Evolutionary conservation across 2,113 vertebrate genomes (phyloP).

Genomic region (Nibea coibor): DNA sequence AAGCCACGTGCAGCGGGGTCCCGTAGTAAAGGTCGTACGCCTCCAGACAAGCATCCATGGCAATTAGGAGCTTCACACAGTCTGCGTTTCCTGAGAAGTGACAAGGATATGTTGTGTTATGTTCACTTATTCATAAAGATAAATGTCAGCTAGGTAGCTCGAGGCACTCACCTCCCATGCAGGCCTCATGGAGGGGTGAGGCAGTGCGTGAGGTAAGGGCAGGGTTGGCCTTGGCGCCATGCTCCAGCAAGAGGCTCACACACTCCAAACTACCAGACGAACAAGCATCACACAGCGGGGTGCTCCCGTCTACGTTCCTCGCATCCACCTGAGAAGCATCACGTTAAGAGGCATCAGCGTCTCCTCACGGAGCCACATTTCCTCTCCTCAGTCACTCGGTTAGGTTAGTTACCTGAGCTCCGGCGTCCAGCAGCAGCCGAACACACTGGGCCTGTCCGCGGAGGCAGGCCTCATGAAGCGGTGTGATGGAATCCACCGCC

Average conservation of each 20-base stretch:
- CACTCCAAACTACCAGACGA: slow-evolving; percentile 91
- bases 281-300: slow-evolving; percentile 92
- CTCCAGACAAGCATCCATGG: slow-evolving; percentile 88
- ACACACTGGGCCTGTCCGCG: slow-evolving; percentile 75
- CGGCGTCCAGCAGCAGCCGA: slow-evolving; percentile 79
- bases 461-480: slow-evolving; percentile 81
- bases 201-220: slow-evolving; percentile 87
- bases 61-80: slow-evolving; percentile 90
- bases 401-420: slow-evolving; percentile 84
- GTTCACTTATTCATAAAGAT: background rate
- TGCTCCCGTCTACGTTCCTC: slow-evolving; percentile 93
- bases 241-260: slow-evolving; percentile 87
- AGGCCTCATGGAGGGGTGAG: slow-evolving; percentile 93
- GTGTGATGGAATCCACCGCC: slow-evolving; percentile 86
- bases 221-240: slow-evolving; percentile 90
- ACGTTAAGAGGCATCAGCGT: background rate
- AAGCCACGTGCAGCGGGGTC: slow-evolving; percentile 92
- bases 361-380: background rate
- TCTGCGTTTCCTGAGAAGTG: slow-evolving; percentile 87
- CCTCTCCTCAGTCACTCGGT: too few relatives aligned
- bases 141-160: too few relatives aligned
- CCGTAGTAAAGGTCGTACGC: slow-evolving; percentile 92
- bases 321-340: slow-evolving; percentile 89
- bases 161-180: slow-evolving; percentile 87
- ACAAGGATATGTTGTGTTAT: background rate